Conservation (phyloP, 2,797 vertebrate species). For the Sebastes miniatus region DNA sequence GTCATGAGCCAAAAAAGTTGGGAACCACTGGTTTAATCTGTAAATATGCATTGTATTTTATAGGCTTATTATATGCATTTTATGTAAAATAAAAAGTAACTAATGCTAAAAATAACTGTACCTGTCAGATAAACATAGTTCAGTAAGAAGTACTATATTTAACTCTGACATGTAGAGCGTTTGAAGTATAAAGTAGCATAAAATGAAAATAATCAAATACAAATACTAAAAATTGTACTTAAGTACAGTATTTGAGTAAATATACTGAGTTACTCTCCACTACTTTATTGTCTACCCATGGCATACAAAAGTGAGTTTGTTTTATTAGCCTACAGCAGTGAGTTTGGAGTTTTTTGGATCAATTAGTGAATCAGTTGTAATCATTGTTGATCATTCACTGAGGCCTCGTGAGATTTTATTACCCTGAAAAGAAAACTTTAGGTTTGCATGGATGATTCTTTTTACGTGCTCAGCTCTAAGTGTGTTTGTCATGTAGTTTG, state of each 20-base stretch:
- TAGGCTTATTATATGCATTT: background rate
- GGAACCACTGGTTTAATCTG: background rate
- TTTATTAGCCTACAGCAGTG: slow-evolving; percentile 14
- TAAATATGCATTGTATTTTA: background rate
- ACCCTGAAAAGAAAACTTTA: slow-evolving; percentile 31
- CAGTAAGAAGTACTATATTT: background rate
- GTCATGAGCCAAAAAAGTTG: background rate
- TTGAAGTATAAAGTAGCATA: background rate
- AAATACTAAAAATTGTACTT: background rate
- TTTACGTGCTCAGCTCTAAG: slow-evolving; percentile 26
- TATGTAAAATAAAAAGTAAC: background rate
- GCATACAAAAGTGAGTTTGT: background rate
- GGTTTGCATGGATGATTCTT: slow-evolving; percentile 45
- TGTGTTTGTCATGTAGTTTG: slow-evolving; percentile 77
- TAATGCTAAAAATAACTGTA: background rate
- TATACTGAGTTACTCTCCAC: background rate
- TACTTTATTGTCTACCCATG: background rate
- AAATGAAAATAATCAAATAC: background rate
- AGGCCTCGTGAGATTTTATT: slow-evolving; percentile 29
- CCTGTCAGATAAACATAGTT: background rate
- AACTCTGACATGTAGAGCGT: background rate
- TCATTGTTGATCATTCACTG: slow-evolving; percentile 41
- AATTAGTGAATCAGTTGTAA: slow-evolving; percentile 40
- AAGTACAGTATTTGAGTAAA: background rate
- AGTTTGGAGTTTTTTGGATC: slow-evolving; percentile 31